Evolutionary conservation across 2,797 vertebrate species (phyloP).

Genomic region (Taenioides sp.): DNA sequence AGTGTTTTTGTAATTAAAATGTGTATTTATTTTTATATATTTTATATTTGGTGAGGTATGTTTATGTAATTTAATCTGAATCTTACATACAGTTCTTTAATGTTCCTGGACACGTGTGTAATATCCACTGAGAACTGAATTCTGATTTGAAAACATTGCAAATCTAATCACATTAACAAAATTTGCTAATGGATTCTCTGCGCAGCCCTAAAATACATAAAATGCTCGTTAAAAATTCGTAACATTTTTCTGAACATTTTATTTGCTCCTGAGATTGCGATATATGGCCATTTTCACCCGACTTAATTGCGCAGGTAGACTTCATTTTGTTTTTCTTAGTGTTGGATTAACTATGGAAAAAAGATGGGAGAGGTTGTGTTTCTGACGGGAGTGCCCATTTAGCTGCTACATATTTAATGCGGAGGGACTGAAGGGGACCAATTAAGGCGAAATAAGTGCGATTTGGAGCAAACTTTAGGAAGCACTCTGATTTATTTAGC

Average conservation of each 20-base stretch:
- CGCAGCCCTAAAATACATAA: background rate
- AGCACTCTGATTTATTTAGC: background rate
- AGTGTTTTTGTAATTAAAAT: too few species aligned
- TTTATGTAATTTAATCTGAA: too few species aligned
- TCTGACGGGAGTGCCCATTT: constrained; percentile 1
- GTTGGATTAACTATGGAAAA: background rate
- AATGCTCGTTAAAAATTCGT: too few species aligned
- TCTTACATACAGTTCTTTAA: too few species aligned
- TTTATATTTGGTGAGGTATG: too few species aligned
- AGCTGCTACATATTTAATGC: constrained; percentile 11
- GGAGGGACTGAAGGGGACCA: constrained; percentile 6
- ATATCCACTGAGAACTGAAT: too few species aligned
- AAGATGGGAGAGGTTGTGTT: background rate
- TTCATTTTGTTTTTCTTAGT: background rate
- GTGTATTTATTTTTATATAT: too few species aligned
- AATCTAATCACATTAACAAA: too few species aligned
- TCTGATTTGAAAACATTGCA: too few species aligned
- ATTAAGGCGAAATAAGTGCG: constrained; percentile 8
- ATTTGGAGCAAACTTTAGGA: constrained; percentile 1
- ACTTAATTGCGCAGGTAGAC: background rate
- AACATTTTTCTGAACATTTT: background rate
- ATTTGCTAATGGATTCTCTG: too few species aligned
- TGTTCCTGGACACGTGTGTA: too few species aligned
- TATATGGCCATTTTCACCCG: background rate
- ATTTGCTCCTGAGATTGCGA: background rate